Conservation (phyloP, 1,140 invertebrate genomes). For the Trachymyrmex cornetzi region DNA sequence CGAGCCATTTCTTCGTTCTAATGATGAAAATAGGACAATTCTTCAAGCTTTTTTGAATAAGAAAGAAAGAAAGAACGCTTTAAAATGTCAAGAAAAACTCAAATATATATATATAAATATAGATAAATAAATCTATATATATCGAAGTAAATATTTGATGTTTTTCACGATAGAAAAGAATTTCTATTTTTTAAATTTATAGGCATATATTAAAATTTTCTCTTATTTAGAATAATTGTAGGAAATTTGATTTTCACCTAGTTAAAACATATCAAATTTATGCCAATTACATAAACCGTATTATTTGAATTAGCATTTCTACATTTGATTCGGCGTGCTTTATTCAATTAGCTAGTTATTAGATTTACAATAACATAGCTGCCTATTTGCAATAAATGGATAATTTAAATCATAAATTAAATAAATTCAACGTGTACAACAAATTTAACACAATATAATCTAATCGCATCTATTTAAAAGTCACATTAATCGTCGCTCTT, state of each 20-base stretch:
- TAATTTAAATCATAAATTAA: slow-evolving; percentile 30
- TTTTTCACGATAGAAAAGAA: background rate
- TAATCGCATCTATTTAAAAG: slow-evolving; percentile 11
- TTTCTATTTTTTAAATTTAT: background rate
- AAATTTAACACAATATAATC: background rate
- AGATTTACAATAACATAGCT: background rate
- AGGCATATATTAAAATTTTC: background rate
- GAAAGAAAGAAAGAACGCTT: background rate
- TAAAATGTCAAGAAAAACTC: background rate
- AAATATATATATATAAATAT: background rate
- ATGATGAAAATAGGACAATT: background rate
- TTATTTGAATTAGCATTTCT: slow-evolving; percentile 1
- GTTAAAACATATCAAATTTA: background rate
- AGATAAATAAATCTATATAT: background rate
- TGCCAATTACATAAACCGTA: background rate
- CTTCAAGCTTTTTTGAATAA: background rate
- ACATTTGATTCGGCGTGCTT: slow-evolving; percentile 3
- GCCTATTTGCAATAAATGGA: background rate
- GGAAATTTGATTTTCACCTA: background rate
- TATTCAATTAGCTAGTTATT: slow-evolving; percentile 23
- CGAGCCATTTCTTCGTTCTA: slow-evolving; percentile 82
- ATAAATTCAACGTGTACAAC: background rate
- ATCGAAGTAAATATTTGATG: background rate
- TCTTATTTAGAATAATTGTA: background rate
- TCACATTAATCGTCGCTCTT: background rate